These are phyloP conservation scores for Cyaniris semiargus DNA, from an alignment of 2,888 invertebrate species.

Conservation along the genomic window DNA sequence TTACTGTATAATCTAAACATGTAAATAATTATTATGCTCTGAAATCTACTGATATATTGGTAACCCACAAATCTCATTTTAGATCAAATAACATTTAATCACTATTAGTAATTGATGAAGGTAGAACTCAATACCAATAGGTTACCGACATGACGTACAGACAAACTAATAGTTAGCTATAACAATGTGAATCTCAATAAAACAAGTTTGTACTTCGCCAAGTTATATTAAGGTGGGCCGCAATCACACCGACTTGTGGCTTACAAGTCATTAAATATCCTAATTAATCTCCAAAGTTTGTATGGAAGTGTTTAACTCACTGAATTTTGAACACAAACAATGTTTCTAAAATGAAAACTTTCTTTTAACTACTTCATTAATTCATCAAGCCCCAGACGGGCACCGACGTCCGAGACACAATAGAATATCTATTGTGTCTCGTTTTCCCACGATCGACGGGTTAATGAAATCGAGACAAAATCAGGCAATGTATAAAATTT, in stretches of 20 bases:
- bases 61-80: background rate
- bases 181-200: constrained; percentile 44
- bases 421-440: too few relatives aligned
- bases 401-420: too few relatives aligned
- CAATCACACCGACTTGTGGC: constrained; percentile 38
- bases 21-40: background rate
- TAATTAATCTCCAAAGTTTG: constrained; percentile 17
- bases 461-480: too few relatives aligned
- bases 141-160: constrained; percentile 32
- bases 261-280: constrained; percentile 25
- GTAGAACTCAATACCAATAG: background rate
- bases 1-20: background rate
- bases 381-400: too few relatives aligned
- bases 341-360: background rate
- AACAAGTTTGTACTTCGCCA: constrained; percentile 40
- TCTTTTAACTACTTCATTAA: background rate
- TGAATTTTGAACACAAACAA: background rate
- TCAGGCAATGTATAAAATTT: too few relatives aligned
- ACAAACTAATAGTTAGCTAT: constrained; percentile 42
- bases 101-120: background rate
- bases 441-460: too few relatives aligned
- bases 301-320: background rate
- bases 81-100: background rate
- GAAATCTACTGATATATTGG: background rate
- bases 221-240: constrained; percentile 36